Evolutionary conservation across 1,140 invertebrate genomes (phyloP), one percentile per base, ranked within the genome.

Genomic region (Anoplolepis gracilipes): DNA sequence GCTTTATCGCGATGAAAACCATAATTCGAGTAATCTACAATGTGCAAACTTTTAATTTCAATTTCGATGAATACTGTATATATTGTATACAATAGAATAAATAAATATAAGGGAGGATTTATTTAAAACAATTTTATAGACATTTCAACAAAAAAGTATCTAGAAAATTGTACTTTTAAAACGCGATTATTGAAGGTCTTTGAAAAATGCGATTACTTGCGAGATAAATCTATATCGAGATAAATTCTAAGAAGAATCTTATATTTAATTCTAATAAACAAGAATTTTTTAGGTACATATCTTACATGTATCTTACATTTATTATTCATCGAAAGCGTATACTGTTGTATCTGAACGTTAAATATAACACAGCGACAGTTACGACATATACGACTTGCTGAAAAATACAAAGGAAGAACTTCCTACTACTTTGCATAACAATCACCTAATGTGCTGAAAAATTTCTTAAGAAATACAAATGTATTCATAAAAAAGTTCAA

Each of bases 351-450:
- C n/a, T 64, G 25, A 42, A 77, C 25, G 4, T 61, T 62, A 30
- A 76, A 76, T 77, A 77, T 64, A 64, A 42, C 42, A 19, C 73
- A 42, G 36, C 73, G 22, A 76, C 39, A 13, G 28, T 53, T n/a
- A n/a, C n/a, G n/a, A n/a, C n/a, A n/a, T 75, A 75, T 75, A 57
- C 30, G 46, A n/a, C 30, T 33, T 57, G 30, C 22, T 36, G 30
- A 57, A 75, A 75, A 75, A 57, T 36, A 57, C 49, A 62, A 36
- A 62, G 19, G 30, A 13, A 5, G 39, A 13, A 76, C 22, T 75
- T 75, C 22, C 72, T 16, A 53, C 39, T 28, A 77, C 36, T 77
- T 77, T 77, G 11, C 59, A 77, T 77, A 64, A 64, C 25, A 77
- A 77, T 73, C 28, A 57, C 28, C 2, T 13, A 64, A 19, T 77